A percentile compares a stretch with the other conserved stretches of the same genome.
Evolutionary conservation across 1,140 invertebrate genomes (phyloP).

Genomic region (Saccostrea cuccullata): DNA sequence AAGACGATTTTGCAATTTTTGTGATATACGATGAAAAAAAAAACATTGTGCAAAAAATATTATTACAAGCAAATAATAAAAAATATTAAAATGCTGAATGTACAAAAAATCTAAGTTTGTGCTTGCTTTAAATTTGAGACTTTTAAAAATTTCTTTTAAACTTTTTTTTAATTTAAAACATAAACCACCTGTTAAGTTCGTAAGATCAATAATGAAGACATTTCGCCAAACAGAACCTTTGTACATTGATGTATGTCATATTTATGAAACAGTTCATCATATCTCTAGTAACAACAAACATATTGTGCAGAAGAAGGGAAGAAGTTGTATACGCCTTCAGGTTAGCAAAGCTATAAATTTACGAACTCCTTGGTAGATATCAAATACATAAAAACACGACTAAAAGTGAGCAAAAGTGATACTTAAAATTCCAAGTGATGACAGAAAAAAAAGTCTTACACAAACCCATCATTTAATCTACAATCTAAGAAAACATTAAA

Average conservation of each 20-base stretch:
- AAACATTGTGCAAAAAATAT: neutral
- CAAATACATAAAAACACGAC: neutral
- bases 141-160: neutral
- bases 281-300: neutral
- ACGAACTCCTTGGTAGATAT: neutral
- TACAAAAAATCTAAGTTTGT: neutral
- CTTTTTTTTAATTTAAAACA: neutral
- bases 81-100: neutral
- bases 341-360: neutral
- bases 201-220: neutral
- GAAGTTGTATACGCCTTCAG: slow-evolving; percentile 10
- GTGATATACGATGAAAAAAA: neutral
- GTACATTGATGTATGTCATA: neutral
- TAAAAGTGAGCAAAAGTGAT: neutral
- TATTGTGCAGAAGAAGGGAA: slow-evolving; percentile 12
- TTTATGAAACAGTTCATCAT: slow-evolving; percentile 23
- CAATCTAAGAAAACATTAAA: neutral
- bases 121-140: neutral
- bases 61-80: neutral
- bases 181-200: neutral
- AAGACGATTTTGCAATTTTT: no score
- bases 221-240: neutral
- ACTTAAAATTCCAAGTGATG: neutral
- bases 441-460: neutral
- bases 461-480: slow-evolving; percentile 1